phyloP scores from a whole-genome alignment of 2,888 invertebrate species.

The Agrenia bidenticulata region DNA sequence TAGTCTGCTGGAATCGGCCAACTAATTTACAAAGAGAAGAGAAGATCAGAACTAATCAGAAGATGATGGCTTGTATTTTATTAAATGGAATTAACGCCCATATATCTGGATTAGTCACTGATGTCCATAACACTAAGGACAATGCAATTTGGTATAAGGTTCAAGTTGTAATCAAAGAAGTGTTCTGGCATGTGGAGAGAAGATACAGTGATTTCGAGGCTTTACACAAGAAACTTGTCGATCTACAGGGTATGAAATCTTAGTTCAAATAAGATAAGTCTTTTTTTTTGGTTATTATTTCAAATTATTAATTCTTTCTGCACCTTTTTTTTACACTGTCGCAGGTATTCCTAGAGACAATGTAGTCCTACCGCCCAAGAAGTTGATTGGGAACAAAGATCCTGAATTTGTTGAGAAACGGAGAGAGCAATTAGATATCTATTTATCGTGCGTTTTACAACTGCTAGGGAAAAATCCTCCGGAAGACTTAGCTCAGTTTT shows the following conservation, averaged over 20 bases:
- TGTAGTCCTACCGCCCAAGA: constrained; percentile 81
- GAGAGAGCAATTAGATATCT: constrained; percentile 74
- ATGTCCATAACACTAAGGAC: constrained; percentile 47
- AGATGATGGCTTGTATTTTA: constrained; percentile 46
- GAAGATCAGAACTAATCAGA: constrained; percentile 5
- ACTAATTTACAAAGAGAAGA: too few relatives aligned
- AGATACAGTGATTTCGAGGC: constrained; percentile 89
- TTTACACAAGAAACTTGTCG: constrained; percentile 78
- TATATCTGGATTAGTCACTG: constrained; percentile 48
- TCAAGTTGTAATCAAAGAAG: constrained; percentile 55
- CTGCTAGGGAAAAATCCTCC: constrained; percentile 71
- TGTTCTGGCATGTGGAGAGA: constrained; percentile 79
- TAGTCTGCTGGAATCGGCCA: too few relatives aligned
- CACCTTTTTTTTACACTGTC: too few relatives aligned
- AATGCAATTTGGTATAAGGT: constrained; percentile 52
- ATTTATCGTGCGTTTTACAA: constrained; percentile 74
- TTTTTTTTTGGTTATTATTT: too few relatives aligned
- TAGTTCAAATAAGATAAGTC: too few relatives aligned
- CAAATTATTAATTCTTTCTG: too few relatives aligned
- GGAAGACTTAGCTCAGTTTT: constrained; percentile 75
- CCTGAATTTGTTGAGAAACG: constrained; percentile 83
- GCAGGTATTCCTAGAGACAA: constrained; percentile 51
- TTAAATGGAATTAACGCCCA: constrained; percentile 45
- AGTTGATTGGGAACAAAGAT: constrained; percentile 85
- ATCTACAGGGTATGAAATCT: constrained; percentile 74